Base-by-base conservation (phyloP, 2,113 vertebrate genomes). In the Thomomys bottae region DNA sequence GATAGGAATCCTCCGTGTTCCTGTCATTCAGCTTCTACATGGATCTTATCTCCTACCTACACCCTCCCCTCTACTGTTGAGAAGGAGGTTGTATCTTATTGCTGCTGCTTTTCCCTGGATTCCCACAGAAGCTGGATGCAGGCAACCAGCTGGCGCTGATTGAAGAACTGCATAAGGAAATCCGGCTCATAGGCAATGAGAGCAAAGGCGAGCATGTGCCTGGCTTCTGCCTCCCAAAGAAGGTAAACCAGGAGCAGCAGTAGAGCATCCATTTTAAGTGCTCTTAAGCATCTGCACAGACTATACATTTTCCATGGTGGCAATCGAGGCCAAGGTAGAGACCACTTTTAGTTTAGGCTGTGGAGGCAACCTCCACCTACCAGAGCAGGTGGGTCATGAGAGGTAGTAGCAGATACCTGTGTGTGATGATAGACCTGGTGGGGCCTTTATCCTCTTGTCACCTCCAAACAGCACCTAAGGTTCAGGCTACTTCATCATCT, bases 141-240 rank as follows among this genome's bases (percentile, higher is more conserved):
- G 99, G 98, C 87, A 99, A 98, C 98, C 99, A 99, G 98, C 98
- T 99, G 95, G 98, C 98, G 75, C 97, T 99, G 67, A 99, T 99
- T 45, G 99, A 99, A 80, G 99, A 99, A 93, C 98, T 99, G 77
- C 99, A 99, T 97, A 98, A 98, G 96, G 99, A 99, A 96, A 98
- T 99, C 75, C 98, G 98, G 78, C 98, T 98, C 84, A 98, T 98
- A 32, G 98, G 99, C 63, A 98, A 98, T 0, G 99, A 99, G 49
- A 98, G 99, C 78, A 99, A 98, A 96, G 99, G 99, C 83, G 98
- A 98, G 84, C 98, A 99, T 0, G 98, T 99, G 67, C 99, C 99
- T 0, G 99, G 99, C 24, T 99, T 99, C 98, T 99, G 99, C 97
- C 98, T 99, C 94, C 99, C 99, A 3, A 99, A 99, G 97, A 99